Conservation (phyloP, 2,888 invertebrate genomes). For the Drepanosiphum platanoidis region DNA sequence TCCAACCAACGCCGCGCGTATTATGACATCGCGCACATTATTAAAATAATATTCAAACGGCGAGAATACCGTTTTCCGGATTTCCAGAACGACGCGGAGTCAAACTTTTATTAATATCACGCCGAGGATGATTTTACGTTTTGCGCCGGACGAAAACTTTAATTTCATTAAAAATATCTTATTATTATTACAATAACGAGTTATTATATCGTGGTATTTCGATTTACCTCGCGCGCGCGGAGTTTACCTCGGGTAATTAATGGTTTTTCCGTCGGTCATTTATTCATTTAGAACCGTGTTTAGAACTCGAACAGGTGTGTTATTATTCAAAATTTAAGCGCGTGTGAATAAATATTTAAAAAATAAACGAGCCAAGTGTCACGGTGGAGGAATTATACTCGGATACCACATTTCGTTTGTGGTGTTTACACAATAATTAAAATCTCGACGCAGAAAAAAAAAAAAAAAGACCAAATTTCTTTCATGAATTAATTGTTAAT, state of each 20-base stretch:
- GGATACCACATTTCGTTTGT: background rate
- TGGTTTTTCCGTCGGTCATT: background rate
- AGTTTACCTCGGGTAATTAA: background rate
- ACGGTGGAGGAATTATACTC: no score
- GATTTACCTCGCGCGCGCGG: background rate
- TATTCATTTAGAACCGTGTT: no score
- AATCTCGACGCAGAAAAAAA: no score
- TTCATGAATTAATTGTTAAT: no score
- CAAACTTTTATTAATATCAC: background rate
- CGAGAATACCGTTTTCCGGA: background rate
- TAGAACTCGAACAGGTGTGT: background rate
- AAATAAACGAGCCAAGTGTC: background rate
- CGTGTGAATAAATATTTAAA: background rate
- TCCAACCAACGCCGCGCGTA: background rate
- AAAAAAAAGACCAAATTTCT: no score
- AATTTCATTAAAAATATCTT: background rate
- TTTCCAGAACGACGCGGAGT: background rate
- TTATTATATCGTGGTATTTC: background rate
- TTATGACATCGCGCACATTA: background rate
- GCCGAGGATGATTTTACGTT: background rate
- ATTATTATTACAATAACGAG: background rate
- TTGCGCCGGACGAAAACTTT: background rate
- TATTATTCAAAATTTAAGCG: background rate
- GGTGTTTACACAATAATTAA: no score
- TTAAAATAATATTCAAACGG: background rate